Percentiles rank a stretch among this genome's conserved stretches.
Evolutionary conservation across 2,888 invertebrate genomes (phyloP).

Genomic region (Mythimna albipuncta): DNA sequence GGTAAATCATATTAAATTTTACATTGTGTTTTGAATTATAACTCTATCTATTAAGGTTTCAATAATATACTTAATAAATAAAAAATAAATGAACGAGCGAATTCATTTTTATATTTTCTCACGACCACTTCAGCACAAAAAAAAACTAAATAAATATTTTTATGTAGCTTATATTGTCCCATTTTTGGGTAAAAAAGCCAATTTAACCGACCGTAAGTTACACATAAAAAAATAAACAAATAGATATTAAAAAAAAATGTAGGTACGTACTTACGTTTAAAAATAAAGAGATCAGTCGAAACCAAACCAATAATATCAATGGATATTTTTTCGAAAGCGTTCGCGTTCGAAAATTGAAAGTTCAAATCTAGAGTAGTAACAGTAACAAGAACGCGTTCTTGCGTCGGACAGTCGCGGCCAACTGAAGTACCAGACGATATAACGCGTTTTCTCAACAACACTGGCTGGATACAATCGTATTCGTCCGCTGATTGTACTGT

Average conservation of each 20-base stretch:
- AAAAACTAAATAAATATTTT: too few relatives aligned
- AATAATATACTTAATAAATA: background rate
- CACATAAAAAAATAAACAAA: background rate
- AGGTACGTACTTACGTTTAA: conserved; percentile 30
- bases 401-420: conserved; percentile 53
- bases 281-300: conserved; percentile 9
- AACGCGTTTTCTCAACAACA: conserved; percentile 33
- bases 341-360: conserved; percentile 37
- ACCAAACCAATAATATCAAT: conserved; percentile 19
- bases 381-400: conserved; percentile 50
- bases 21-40: too few relatives aligned
- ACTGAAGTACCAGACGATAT: conserved; percentile 56
- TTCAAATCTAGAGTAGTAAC: conserved; percentile 26
- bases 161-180: too few relatives aligned
- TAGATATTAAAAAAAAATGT: background rate
- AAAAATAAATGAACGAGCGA: background rate
- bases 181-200: too few relatives aligned
- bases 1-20: background rate
- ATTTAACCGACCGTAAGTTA: too few relatives aligned
- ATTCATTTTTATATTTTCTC: background rate
- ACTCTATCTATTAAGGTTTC: too few relatives aligned
- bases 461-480: conserved; percentile 10
- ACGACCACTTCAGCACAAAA: background rate
- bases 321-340: conserved; percentile 31
- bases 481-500: conserved; percentile 33